A percentile compares a stretch with the other conserved stretches of the same genome.
Evolutionary conservation across 1,140 invertebrate species (phyloP).

Genomic region (Wiebesia pumilae): DNA sequence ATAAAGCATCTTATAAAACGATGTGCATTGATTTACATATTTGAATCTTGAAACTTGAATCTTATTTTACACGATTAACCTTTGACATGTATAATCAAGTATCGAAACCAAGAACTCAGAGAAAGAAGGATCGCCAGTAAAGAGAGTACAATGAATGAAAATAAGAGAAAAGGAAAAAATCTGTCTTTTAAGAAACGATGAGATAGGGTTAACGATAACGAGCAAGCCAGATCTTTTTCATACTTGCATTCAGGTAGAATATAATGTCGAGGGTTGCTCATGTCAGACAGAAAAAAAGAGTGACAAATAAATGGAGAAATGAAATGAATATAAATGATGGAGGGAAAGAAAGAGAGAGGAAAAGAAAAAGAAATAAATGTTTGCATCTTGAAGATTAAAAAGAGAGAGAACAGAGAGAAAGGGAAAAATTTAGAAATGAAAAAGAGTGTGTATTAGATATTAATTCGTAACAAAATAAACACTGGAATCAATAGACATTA

Average conservation of each 20-base stretch:
- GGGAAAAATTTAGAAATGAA: too few relatives aligned
- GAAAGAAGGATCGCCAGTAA: not conserved
- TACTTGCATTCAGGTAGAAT: conserved; percentile 12
- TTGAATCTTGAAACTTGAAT: not conserved
- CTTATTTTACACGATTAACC: not conserved
- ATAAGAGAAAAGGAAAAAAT: not conserved
- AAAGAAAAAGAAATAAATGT: too few relatives aligned
- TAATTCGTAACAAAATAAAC: too few relatives aligned
- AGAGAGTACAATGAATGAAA: not conserved
- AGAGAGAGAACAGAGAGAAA: too few relatives aligned
- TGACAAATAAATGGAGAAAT: not conserved
- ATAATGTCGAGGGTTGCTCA: conserved; percentile 3
- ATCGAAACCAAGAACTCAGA: not conserved
- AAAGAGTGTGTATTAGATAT: too few relatives aligned
- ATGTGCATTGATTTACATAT: conserved; percentile 1
- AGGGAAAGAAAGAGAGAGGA: not conserved
- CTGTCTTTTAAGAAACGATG: conserved; percentile 17
- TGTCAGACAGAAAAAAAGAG: not conserved
- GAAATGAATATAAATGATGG: not conserved
- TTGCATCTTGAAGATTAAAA: too few relatives aligned
- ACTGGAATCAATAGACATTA: too few relatives aligned
- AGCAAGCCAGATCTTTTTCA: conserved; percentile 15
- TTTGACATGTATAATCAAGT: conserved; percentile 16
- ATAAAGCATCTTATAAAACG: not conserved
- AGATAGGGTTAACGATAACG: not conserved